Conservation (phyloP, 2,797 vertebrate species). For the Amazona finschi region DNA sequence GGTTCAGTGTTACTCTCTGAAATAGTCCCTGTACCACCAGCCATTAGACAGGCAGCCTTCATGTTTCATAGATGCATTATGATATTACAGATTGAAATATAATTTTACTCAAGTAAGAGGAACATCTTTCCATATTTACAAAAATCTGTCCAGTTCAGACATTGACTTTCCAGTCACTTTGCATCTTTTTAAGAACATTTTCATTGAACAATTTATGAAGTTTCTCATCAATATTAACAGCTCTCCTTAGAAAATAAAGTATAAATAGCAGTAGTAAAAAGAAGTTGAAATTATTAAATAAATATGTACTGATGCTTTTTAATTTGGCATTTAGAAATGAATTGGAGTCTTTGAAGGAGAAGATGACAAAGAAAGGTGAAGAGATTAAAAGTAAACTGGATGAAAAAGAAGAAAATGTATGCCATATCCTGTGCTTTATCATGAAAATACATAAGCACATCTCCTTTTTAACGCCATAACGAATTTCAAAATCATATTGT, state of each 20-base stretch:
- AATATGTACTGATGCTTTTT: not conserved
- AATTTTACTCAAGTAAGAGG: not conserved
- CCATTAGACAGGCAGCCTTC: not conserved
- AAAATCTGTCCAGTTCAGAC: not conserved
- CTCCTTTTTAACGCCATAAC: not conserved
- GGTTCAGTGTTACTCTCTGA: not conserved
- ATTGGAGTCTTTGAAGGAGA: conserved; percentile 74
- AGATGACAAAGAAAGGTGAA: conserved; percentile 75
- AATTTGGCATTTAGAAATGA: conserved; percentile 77
- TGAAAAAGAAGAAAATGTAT: conserved; percentile 82
- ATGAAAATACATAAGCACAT: not conserved
- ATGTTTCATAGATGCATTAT: not conserved
- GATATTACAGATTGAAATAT: not conserved
- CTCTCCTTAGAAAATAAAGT: not conserved
- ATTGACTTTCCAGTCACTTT: not conserved
- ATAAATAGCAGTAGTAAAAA: not conserved
- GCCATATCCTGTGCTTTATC: not conserved
- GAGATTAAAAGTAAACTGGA: conserved; percentile 78
- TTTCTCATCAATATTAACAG: not conserved
- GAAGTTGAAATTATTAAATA: not conserved
- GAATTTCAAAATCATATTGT: not conserved
- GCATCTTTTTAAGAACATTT: not conserved
- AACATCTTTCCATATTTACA: not conserved
- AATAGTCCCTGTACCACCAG: not conserved
- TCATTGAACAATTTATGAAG: not conserved